Conservation (phyloP, 2,113 vertebrate species). For the Paradoxurus hermaphroditus region DNA sequence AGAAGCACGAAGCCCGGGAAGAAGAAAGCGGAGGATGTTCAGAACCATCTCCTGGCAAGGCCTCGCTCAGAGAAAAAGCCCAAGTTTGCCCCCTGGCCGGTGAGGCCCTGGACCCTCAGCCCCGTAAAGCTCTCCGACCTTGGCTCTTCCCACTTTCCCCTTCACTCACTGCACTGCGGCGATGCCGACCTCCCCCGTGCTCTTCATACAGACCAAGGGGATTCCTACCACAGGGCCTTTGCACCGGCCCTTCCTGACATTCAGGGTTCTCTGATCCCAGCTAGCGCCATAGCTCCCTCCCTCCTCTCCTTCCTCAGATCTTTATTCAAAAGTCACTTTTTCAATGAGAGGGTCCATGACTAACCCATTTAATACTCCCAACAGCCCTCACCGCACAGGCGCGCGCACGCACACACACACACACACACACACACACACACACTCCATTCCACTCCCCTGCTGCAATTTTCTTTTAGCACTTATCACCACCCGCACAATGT, state of each 20-base stretch:
- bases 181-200: accelerated
- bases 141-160: not conserved
- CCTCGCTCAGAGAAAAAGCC: not conserved
- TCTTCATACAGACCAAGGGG: not conserved
- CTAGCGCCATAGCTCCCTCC: not conserved
- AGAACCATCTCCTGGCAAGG: not conserved
- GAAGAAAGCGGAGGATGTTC: not conserved
- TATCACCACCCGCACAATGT: not conserved
- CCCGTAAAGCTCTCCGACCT: not conserved
- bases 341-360: not conserved
- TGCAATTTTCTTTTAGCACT: not conserved
- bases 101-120: not conserved
- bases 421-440: not conserved
- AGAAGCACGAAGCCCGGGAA: not conserved
- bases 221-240: not conserved
- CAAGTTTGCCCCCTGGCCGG: not conserved
- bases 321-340: not conserved
- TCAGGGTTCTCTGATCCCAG: not conserved
- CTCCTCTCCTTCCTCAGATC: not conserved
- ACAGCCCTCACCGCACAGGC: not conserved
- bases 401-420: not conserved
- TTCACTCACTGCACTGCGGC: not conserved
- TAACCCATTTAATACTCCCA: not conserved
- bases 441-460: not conserved
- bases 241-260: not conserved